Evolutionary conservation across 1,140 invertebrate genomes (phyloP).

Genomic region (Drosophila triauraria): DNA sequence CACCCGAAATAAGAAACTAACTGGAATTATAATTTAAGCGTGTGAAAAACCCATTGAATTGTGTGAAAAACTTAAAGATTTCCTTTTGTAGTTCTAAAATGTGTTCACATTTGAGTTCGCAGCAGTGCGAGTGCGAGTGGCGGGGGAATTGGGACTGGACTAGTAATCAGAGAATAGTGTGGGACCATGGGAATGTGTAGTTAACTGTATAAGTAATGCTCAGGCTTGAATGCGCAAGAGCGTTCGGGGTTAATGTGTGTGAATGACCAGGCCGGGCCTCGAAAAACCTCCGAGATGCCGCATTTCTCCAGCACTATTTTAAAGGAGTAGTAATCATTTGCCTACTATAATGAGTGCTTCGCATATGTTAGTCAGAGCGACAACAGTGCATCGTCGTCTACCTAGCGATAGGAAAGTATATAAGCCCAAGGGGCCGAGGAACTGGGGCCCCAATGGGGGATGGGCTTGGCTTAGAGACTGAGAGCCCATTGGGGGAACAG

Average conservation of each 20-base stretch:
- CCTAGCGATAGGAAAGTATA: neutral
- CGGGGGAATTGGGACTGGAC: slow-evolving; percentile 31
- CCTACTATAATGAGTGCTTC: neutral
- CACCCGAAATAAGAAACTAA: slow-evolving; percentile 63
- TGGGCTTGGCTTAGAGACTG: slow-evolving; percentile 50
- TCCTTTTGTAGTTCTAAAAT: slow-evolving; percentile 65
- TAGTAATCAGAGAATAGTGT: slow-evolving; percentile 33
- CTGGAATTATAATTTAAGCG: slow-evolving; percentile 83
- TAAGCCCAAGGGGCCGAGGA: neutral
- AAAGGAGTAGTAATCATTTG: neutral
- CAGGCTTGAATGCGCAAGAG: slow-evolving; percentile 35
- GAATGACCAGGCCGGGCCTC: slow-evolving; percentile 48
- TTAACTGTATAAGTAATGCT: slow-evolving; percentile 72
- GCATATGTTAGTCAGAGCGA: neutral
- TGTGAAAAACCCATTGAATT: slow-evolving; percentile 80
- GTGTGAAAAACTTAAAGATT: slow-evolving; percentile 72
- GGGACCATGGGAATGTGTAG: slow-evolving; percentile 42
- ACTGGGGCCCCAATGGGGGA: slow-evolving; percentile 21
- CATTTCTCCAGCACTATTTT: neutral
- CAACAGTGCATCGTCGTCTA: neutral
- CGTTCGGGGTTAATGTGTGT: slow-evolving; percentile 36
- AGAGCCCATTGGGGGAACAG: slow-evolving; percentile 45
- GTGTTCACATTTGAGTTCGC: slow-evolving; percentile 68
- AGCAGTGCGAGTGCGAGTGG: neutral
- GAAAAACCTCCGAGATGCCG: neutral